Evolutionary conservation across 1,140 invertebrate genomes (phyloP).

Genomic region (Chrysoperla carnea): DNA sequence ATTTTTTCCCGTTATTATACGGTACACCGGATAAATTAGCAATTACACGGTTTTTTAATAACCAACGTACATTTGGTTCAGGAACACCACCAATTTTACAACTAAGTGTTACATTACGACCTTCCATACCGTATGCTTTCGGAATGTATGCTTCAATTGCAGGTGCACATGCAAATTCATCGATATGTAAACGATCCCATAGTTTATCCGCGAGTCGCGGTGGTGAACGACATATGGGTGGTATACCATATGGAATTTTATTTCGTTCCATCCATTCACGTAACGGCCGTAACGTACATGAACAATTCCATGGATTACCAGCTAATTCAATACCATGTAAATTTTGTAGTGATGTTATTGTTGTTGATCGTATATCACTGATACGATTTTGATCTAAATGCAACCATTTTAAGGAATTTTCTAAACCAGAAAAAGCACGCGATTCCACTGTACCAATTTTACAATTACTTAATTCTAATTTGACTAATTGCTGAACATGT

Average conservation of each 20-base stretch:
- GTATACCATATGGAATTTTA: constrained; percentile 52
- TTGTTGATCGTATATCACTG: constrained; percentile 37
- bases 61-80: constrained; percentile 40
- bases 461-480: constrained; percentile 54
- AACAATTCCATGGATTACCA: constrained; percentile 67
- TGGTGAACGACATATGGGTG: constrained; percentile 47
- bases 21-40: constrained; percentile 29
- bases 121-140: constrained; percentile 38
- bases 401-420: constrained; percentile 49
- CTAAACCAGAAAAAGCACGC: constrained; percentile 51
- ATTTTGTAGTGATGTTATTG: constrained; percentile 42
- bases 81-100: constrained; percentile 53
- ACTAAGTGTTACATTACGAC: constrained; percentile 51
- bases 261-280: constrained; percentile 57
- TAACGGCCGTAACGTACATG: constrained; percentile 52
- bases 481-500: constrained; percentile 44
- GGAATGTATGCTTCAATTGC: constrained; percentile 33
- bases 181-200: constrained; percentile 56
- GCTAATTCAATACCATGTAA: constrained; percentile 57
- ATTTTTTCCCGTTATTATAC: constrained; percentile 24
- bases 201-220: constrained; percentile 35
- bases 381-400: constrained; percentile 58
- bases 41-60: constrained; percentile 27
- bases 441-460: constrained; percentile 42
- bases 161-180: constrained; percentile 65